These are phyloP conservation scores for Dioctria linearis DNA, from an alignment of 2,888 invertebrate genomes.

Conservation along the genomic window DNA sequence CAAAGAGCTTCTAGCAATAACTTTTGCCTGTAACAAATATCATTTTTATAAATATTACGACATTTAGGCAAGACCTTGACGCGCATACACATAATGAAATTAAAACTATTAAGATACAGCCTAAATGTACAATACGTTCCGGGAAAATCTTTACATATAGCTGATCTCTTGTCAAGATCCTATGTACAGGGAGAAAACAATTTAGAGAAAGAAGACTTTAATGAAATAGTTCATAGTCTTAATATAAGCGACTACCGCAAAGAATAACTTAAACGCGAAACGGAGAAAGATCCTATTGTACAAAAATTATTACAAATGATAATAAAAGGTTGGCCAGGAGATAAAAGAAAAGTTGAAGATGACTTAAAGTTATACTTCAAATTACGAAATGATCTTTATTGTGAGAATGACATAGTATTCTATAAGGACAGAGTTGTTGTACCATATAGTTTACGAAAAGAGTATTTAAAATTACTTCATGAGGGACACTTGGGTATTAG, in stretches of 20 bases:
- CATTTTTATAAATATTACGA: neutral
- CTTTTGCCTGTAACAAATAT: constrained; percentile 29
- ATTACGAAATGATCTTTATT: constrained; percentile 37
- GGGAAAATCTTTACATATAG: neutral
- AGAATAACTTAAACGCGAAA: neutral
- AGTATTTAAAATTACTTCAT: constrained; percentile 33
- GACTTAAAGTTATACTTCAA: constrained; percentile 19
- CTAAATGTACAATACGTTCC: neutral
- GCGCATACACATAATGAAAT: constrained; percentile 36
- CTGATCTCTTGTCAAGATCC: constrained; percentile 5
- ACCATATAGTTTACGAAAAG: constrained; percentile 20
- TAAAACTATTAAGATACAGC: neutral
- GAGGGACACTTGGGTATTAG: constrained; percentile 46
- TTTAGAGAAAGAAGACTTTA: neutral
- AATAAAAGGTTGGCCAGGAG: constrained; percentile 26
- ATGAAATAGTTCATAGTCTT: neutral
- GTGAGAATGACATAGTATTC: constrained; percentile 30
- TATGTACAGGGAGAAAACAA: neutral
- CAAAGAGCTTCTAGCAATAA: constrained; percentile 19
- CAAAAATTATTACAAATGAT: too few species aligned
- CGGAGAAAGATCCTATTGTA: too few species aligned
- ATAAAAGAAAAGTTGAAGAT: constrained; percentile 15
- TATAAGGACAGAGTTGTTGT: constrained; percentile 45
- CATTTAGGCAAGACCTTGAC: neutral
- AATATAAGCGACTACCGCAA: neutral